Conservation (phyloP, 2,113 vertebrate genomes). For the Chaetorhynchus papuensis region DNA sequence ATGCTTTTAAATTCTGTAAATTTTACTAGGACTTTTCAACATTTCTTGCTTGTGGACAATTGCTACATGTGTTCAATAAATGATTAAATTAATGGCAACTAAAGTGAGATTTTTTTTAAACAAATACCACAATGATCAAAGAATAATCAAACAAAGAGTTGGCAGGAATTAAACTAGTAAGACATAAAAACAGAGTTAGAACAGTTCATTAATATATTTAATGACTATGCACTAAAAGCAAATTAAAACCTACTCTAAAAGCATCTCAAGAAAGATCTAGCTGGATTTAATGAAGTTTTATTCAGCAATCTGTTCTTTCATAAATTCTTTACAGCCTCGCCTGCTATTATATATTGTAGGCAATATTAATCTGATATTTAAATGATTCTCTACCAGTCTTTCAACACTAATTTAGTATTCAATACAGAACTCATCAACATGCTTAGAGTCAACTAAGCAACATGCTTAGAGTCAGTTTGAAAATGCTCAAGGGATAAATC, state of each 20-base stretch:
- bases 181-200: neutral
- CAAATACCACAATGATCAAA: neutral
- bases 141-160: neutral
- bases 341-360: neutral
- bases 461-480: neutral
- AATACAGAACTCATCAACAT: neutral
- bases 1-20: neutral
- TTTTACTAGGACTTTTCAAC: neutral
- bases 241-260: conserved; percentile 28
- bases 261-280: neutral
- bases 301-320: neutral
- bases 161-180: neutral
- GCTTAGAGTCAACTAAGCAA: neutral
- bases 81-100: neutral
- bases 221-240: neutral
- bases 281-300: neutral
- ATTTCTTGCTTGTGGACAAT: neutral
- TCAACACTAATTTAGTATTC: neutral
- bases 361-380: neutral
- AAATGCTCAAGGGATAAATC: neutral
- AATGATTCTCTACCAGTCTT: neutral
- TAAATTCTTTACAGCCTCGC: neutral
- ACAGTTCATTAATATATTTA: neutral
- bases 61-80: neutral
- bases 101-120: neutral